A percentile compares a stretch with the other conserved stretches of the same genome.
Conservation (phyloP, 2,113 vertebrate genomes). For the Loxodonta africana region DNA sequence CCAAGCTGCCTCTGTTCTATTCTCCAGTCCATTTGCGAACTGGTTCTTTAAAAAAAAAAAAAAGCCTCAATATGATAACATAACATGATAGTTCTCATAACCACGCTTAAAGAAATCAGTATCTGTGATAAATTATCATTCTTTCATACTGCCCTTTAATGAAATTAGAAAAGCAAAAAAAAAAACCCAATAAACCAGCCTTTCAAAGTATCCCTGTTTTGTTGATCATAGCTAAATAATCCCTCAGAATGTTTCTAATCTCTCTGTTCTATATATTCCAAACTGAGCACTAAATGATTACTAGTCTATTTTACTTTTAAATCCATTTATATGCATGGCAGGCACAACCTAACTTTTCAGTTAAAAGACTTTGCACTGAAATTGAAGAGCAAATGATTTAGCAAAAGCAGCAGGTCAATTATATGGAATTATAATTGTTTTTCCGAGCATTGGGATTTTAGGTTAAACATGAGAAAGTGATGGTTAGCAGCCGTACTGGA, state of each 20-base stretch:
- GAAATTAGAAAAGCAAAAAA: slow-evolving; percentile 1
- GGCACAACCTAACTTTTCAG: slow-evolving; percentile 26
- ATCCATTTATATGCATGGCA: slow-evolving; percentile 54
- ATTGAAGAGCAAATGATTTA: slow-evolving; percentile 67
- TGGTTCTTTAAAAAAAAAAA: slow-evolving; percentile 25
- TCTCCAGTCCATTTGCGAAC: background rate
- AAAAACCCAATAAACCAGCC: background rate
- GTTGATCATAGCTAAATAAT: background rate
- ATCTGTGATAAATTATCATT: slow-evolving; percentile 47
- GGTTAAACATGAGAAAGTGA: slow-evolving; percentile 76
- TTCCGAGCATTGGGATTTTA: slow-evolving; percentile 76
- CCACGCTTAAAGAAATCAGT: background rate
- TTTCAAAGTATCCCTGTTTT: background rate
- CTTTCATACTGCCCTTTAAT: background rate
- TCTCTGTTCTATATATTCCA: background rate
- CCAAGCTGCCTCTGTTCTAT: background rate
- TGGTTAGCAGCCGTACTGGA: slow-evolving; percentile 52
- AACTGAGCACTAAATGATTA: slow-evolving; percentile 10
- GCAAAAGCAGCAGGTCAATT: slow-evolving; percentile 69
- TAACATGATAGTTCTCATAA: slow-evolving; percentile 21
- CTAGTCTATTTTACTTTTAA: slow-evolving; percentile 47
- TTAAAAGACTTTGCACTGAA: slow-evolving; percentile 53
- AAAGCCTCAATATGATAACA: background rate
- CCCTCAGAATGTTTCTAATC: background rate
- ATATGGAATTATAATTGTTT: slow-evolving; percentile 72